A percentile compares a stretch with the other conserved stretches of the same genome.
Conservation (phyloP, 2,113 vertebrate genomes). For the Malaclemys terrapin region DNA sequence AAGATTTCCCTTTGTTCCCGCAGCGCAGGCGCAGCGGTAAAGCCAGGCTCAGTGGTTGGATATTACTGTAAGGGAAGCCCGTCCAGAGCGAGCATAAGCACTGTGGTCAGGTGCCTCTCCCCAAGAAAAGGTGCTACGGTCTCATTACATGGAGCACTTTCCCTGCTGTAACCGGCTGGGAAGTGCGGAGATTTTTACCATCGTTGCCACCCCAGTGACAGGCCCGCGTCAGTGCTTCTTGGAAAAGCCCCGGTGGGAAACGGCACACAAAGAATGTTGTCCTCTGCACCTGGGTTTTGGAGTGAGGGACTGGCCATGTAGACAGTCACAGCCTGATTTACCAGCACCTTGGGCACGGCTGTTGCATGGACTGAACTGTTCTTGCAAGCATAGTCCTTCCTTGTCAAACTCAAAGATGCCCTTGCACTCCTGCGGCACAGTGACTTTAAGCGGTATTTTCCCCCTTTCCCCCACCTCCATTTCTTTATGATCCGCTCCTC, state of each 20-base stretch:
- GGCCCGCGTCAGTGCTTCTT: not conserved
- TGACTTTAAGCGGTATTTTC: not conserved
- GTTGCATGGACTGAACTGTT: not conserved
- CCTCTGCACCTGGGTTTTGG: not conserved
- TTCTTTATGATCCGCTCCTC: not conserved
- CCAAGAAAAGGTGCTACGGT: not conserved
- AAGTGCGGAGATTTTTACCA: not conserved
- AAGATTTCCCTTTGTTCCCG: not conserved
- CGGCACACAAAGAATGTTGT: not conserved
- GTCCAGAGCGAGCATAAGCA: not conserved
- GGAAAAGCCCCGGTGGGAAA: not conserved
- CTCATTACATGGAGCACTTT: not conserved
- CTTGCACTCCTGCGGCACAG: not conserved
- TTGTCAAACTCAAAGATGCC: not conserved
- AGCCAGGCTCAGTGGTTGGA: not conserved
- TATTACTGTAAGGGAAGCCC: not conserved
- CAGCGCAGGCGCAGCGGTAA: not conserved
- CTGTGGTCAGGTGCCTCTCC: not conserved
- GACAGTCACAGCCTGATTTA: not conserved
- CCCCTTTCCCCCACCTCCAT: not conserved
- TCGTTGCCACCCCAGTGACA: not conserved
- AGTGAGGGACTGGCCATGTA: too few species aligned
- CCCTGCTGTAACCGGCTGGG: not conserved
- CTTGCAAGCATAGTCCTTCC: too few species aligned
- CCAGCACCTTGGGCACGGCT: not conserved